phyloP scores from a whole-genome alignment of 2,113 vertebrate species.

The Syngnathoides biaculeatus region DNA sequence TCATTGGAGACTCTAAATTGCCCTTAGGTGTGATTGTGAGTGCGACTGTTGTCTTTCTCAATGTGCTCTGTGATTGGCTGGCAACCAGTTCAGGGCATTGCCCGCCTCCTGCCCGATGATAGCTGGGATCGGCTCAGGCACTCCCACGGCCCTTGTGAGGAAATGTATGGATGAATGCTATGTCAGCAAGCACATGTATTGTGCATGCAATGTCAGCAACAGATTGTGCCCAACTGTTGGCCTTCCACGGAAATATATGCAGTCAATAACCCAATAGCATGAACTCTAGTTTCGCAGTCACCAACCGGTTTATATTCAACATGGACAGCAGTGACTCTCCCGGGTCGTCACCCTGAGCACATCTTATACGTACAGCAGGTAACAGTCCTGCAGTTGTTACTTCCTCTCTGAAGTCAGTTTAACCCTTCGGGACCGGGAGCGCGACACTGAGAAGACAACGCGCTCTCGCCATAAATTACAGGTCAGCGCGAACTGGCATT shows the following conservation, averaged over 20 bases:
- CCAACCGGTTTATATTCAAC: slow-evolving; percentile 29
- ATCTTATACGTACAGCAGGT: slow-evolving; percentile 61
- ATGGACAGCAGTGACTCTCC: slow-evolving; percentile 38
- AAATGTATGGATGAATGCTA: too few species aligned
- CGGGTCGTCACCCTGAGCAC: slow-evolving; percentile 48
- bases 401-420: slow-evolving; percentile 51
- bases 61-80: too few species aligned
- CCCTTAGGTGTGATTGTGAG: too few species aligned
- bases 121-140: too few species aligned
- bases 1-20: too few species aligned
- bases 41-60: too few species aligned
- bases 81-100: too few species aligned
- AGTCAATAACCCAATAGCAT: slow-evolving; percentile 18
- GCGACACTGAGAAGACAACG: slow-evolving; percentile 3
- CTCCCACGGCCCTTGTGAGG: too few species aligned
- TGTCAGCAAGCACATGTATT: background rate
- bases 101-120: too few species aligned
- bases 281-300: slow-evolving; percentile 22
- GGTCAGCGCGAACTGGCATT: slow-evolving; percentile 33
- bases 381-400: slow-evolving; percentile 46
- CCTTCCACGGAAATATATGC: background rate
- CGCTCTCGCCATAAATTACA: slow-evolving; percentile 48
- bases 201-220: too few species aligned
- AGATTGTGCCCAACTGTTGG: background rate
- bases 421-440: slow-evolving; percentile 36